Conservation (phyloP, 1,140 invertebrate genomes). For the Notospermus geniculatus region DNA sequence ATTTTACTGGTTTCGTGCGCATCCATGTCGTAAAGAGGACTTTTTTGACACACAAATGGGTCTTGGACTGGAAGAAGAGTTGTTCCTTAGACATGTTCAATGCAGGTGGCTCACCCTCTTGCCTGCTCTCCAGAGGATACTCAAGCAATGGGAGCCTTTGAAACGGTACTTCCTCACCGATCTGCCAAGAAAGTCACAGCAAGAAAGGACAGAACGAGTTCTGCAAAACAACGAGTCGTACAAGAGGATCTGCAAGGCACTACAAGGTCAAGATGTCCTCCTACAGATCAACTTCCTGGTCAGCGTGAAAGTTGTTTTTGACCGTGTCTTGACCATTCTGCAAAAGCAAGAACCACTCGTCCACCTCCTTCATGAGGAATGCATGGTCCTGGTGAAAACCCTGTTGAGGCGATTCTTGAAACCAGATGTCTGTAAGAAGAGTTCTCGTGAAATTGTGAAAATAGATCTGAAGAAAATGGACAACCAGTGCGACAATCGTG, state of each 20-base stretch:
- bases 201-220: slow-evolving; percentile 7
- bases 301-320: slow-evolving; percentile 19
- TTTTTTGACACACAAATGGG: too few species aligned
- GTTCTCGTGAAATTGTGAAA: slow-evolving; percentile 6
- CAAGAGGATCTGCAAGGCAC: slow-evolving; percentile 15
- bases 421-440: slow-evolving; percentile 10
- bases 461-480: slow-evolving; percentile 17
- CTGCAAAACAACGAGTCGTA: slow-evolving; percentile 19
- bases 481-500: slow-evolving; percentile 5
- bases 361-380: slow-evolving; percentile 22
- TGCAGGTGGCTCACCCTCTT: too few species aligned
- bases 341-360: slow-evolving; percentile 27
- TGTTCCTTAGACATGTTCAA: too few species aligned
- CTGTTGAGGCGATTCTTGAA: slow-evolving; percentile 18
- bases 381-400: slow-evolving; percentile 14
- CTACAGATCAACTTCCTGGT: slow-evolving; percentile 24
- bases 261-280: slow-evolving; percentile 13
- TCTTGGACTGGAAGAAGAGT: too few species aligned
- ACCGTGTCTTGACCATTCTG: slow-evolving; percentile 20
- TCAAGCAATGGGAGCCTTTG: slow-evolving; percentile 27
- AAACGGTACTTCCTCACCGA: slow-evolving; percentile 22
- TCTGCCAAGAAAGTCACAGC: slow-evolving; percentile 17
- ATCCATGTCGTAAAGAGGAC: too few species aligned
- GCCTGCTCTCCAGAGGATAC: slow-evolving; percentile 25
- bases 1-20: too few species aligned